Evolutionary conservation across 2,797 vertebrate genomes (phyloP).

Genomic region (Chiloscyllium punctatum): DNA sequence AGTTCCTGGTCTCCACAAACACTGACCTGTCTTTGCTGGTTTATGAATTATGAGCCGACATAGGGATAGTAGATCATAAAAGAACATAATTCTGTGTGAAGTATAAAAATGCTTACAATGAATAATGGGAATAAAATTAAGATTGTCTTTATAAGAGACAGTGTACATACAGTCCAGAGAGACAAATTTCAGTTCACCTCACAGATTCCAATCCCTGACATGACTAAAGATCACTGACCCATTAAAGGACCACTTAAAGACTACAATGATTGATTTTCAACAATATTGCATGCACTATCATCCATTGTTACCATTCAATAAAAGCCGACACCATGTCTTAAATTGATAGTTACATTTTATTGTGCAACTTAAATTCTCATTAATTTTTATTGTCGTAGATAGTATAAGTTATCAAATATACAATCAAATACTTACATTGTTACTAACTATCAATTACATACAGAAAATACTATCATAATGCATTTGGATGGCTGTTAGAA

Average conservation of each 20-base stretch:
- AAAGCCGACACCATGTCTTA: background rate
- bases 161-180: background rate
- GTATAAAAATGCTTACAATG: background rate
- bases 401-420: background rate
- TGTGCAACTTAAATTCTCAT: background rate
- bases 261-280: background rate
- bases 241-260: background rate
- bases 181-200: background rate
- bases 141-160: background rate
- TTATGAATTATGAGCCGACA: background rate
- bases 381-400: background rate
- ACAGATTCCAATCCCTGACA: background rate
- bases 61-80: background rate
- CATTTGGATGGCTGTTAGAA: background rate
- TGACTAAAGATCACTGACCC: background rate
- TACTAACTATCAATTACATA: background rate
- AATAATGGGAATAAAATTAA: background rate
- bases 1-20: background rate
- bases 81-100: background rate
- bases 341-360: background rate
- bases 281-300: background rate
- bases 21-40: background rate
- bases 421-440: background rate
- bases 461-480: background rate
- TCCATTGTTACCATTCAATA: background rate